Conservation (phyloP, 2,797 vertebrate species). For the Mus caroli region DNA sequence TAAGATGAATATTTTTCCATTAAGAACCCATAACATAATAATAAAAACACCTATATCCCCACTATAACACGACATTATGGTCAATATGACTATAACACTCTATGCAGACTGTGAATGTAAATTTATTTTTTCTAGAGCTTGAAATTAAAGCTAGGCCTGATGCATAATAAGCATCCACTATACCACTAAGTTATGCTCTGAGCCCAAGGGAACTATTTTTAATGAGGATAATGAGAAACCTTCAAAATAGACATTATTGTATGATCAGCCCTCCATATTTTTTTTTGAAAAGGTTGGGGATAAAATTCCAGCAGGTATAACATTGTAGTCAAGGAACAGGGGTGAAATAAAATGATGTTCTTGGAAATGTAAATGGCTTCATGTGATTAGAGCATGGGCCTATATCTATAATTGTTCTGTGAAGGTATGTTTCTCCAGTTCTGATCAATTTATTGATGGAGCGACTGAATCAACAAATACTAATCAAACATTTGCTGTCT, state of each 20-base stretch:
- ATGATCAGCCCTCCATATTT: not conserved
- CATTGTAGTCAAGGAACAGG: not conserved
- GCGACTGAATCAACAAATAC: not conserved
- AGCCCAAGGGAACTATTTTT: not conserved
- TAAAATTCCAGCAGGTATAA: constrained; percentile 9
- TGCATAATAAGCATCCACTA: not conserved
- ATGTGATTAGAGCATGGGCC: not conserved
- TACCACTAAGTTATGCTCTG: not conserved
- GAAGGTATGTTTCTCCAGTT: constrained; percentile 11
- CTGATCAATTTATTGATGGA: not conserved
- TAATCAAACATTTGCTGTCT: not conserved
- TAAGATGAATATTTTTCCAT: not conserved
- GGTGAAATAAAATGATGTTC: not conserved
- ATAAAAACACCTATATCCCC: not conserved
- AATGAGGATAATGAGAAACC: not conserved
- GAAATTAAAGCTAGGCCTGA: not conserved
- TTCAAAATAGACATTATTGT: constrained; percentile 9
- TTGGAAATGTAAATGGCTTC: not conserved
- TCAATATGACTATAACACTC: not conserved
- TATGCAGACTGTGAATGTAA: not conserved
- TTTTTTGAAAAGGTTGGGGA: not conserved
- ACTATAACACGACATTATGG: not conserved
- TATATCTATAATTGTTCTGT: not conserved
- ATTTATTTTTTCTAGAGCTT: not conserved
- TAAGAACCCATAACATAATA: not conserved